phyloP scores from a whole-genome alignment of 1,140 invertebrate genomes.

The Colletes latitarsis region DNA sequence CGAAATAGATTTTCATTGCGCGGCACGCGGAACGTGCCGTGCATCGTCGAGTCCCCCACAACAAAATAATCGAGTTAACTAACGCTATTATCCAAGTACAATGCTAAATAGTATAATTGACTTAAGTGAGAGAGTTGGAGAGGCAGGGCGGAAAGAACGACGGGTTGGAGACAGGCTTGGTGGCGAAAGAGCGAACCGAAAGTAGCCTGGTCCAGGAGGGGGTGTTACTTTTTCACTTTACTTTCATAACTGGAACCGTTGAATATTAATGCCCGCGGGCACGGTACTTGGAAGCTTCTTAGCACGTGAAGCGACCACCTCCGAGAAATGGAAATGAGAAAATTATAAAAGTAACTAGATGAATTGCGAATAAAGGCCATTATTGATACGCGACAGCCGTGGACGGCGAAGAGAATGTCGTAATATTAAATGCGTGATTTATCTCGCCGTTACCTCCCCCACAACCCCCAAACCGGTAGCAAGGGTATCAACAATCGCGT shows the following conservation, averaged over 20 bases:
- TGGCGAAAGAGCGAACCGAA: constrained; percentile 35
- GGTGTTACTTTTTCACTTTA: constrained; percentile 80
- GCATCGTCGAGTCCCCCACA: constrained; percentile 45
- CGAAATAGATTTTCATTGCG: constrained; percentile 47
- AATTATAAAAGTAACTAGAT: constrained; percentile 78
- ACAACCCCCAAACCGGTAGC: not conserved
- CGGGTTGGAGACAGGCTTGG: not conserved
- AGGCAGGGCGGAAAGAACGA: constrained; percentile 2
- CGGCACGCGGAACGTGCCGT: constrained; percentile 36
- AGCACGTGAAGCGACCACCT: constrained; percentile 59
- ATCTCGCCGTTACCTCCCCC: constrained; percentile 9
- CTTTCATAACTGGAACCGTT: constrained; percentile 79
- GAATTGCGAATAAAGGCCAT: constrained; percentile 73
- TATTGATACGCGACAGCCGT: constrained; percentile 65
- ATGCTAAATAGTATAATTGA: constrained; percentile 78
- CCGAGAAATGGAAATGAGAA: constrained; percentile 76
- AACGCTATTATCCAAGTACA: constrained; percentile 72
- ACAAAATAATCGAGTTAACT: constrained; percentile 71
- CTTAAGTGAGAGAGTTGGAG: constrained; percentile 71
- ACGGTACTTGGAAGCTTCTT: constrained; percentile 69
- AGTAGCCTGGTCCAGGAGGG: constrained; percentile 22
- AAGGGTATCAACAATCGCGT: constrained; percentile 13
- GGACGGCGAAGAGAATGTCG: constrained; percentile 32
- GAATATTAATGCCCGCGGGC: constrained; percentile 78
- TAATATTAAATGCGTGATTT: constrained; percentile 56